phyloP scores from a whole-genome alignment of 92 coral and sea anemone species.

The Anthopleura xanthogrammica region DNA sequence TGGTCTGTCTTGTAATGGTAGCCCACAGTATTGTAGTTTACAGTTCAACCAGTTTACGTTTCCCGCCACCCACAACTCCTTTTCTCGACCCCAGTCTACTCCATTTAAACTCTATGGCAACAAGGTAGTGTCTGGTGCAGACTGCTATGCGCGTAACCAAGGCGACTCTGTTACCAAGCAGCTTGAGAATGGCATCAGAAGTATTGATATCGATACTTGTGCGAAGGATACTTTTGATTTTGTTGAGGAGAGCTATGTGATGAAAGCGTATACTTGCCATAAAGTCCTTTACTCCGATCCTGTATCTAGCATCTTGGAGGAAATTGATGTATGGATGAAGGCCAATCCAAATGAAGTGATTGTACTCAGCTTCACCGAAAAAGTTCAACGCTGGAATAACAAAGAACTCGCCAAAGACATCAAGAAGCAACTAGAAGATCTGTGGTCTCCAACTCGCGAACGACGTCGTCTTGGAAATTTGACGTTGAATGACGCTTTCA shows the following conservation, averaged over 20 bases:
- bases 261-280: conserved; percentile 8
- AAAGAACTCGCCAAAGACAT: conserved; percentile 25
- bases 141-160: conserved; percentile 48
- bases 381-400: conserved; percentile 14
- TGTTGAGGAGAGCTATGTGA: not conserved
- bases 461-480: not conserved
- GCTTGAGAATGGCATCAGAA: conserved; percentile 47
- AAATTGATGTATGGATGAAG: conserved; percentile 49
- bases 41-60: conserved; percentile 46
- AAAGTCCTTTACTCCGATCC: conserved; percentile 31
- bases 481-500: conserved; percentile 33
- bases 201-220: conserved; percentile 53
- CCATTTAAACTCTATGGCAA: conserved; percentile 31
- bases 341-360: conserved; percentile 41
- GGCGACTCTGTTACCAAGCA: conserved; percentile 38
- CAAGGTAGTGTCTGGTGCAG: conserved; percentile 16
- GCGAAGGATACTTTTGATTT: conserved; percentile 7
- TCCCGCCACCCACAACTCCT: conserved; percentile 51
- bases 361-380: conserved; percentile 28
- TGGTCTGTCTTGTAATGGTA: conserved; percentile 36
- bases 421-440: conserved; percentile 20
- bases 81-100: conserved; percentile 40
- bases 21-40: conserved; percentile 31
- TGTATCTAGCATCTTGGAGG: conserved; percentile 21
- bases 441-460: conserved; percentile 26